phyloP scores from a whole-genome alignment of 2,113 vertebrate species.

The Laterallus jamaicensis region DNA sequence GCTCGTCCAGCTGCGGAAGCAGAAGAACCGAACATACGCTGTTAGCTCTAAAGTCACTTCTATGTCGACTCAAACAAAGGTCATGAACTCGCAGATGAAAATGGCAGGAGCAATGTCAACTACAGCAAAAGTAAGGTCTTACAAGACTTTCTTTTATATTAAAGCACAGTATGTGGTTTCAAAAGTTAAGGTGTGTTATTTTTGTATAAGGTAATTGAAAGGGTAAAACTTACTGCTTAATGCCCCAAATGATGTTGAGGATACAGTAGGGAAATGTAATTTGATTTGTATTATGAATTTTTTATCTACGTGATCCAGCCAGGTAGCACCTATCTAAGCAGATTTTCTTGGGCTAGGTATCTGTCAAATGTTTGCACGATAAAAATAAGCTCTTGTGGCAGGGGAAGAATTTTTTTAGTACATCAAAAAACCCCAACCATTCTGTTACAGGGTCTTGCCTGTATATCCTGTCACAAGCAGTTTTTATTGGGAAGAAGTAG shows the following conservation, averaged over 20 bases:
- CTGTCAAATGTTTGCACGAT: neutral
- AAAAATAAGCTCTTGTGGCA: neutral
- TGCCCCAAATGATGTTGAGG: neutral
- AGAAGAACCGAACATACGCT: slow-evolving; percentile 93
- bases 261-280: neutral
- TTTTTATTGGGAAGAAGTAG: neutral
- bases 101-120: slow-evolving; percentile 98
- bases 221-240: neutral
- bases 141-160: neutral
- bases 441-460: neutral
- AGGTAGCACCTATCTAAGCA: neutral
- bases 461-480: neutral
- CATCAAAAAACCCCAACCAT: neutral
- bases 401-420: neutral
- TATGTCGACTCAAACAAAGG: slow-evolving; percentile 94
- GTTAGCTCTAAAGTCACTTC: slow-evolving; percentile 98
- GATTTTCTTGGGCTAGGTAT: neutral
- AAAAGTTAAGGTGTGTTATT: neutral
- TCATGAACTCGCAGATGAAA: slow-evolving; percentile 99
- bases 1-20: slow-evolving; percentile 91
- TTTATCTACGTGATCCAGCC: neutral
- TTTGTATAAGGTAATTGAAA: neutral
- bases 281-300: neutral
- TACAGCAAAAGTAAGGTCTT: slow-evolving; percentile 88
- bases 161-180: neutral